These are phyloP conservation scores for Leptodactylus fallax DNA, from an alignment of 2,797 vertebrate genomes.

Conservation along the genomic window DNA sequence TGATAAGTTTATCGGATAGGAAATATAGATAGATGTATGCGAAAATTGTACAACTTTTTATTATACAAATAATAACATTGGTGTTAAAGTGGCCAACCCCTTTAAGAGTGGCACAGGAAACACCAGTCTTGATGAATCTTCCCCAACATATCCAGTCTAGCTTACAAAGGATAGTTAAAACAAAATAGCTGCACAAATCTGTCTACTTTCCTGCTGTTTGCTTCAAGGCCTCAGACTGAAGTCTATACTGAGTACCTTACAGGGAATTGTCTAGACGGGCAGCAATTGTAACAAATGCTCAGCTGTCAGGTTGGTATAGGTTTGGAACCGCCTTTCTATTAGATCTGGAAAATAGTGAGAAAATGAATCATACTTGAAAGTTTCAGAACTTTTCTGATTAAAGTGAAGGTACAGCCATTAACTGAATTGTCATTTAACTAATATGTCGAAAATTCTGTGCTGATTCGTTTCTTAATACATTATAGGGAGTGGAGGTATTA, in stretches of 20 bases:
- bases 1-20: no score
- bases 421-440: neutral
- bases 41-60: no score
- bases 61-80: no score
- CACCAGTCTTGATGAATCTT: no score
- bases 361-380: no score
- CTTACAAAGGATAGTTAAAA: neutral
- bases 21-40: no score
- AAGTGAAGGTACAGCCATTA: neutral
- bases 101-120: no score
- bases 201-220: neutral
- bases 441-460: neutral
- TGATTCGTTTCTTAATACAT: neutral
- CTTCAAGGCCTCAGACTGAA: neutral
- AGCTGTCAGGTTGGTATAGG: neutral
- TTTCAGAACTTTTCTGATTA: neutral
- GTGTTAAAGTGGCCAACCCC: no score
- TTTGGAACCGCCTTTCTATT: neutral
- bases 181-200: neutral
- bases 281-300: neutral
- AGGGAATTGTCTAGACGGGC: no score
- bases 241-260: no score
- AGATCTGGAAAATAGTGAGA: neutral
- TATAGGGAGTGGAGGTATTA: no score
- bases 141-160: neutral